Conservation (phyloP, 2,797 vertebrate genomes). For the Sebastes oblongus region DNA sequence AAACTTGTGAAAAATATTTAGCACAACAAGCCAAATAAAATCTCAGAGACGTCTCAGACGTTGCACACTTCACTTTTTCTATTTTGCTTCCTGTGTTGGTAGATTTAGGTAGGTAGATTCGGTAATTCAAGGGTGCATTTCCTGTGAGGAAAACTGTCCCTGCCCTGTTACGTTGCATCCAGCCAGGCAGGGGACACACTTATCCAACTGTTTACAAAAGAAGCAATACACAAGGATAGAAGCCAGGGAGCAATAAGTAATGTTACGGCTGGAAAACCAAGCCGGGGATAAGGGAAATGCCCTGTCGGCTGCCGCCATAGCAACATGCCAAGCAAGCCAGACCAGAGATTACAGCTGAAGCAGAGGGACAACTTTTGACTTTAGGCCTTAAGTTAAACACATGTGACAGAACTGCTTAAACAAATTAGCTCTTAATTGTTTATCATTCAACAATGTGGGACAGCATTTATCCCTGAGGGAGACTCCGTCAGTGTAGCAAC, state of each 20-base stretch:
- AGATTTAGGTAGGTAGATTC: neutral
- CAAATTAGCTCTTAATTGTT: slow-evolving; percentile 47
- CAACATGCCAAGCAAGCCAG: slow-evolving; percentile 55
- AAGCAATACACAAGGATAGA: slow-evolving; percentile 27
- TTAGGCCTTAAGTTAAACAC: slow-evolving; percentile 55
- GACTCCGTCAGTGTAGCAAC: neutral
- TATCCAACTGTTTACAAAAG: slow-evolving; percentile 44
- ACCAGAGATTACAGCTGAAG: slow-evolving; percentile 58
- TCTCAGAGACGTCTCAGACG: neutral
- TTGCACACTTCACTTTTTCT: neutral
- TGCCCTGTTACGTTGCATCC: neutral
- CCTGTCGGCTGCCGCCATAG: slow-evolving; percentile 56
- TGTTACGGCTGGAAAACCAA: slow-evolving; percentile 57
- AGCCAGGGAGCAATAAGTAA: slow-evolving; percentile 35
- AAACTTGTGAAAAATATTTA: neutral
- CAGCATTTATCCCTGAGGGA: neutral
- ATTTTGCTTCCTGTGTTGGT: neutral
- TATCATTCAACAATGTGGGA: slow-evolving; percentile 21
- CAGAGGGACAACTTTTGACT: slow-evolving; percentile 52
- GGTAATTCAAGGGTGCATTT: neutral
- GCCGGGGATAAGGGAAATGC: slow-evolving; percentile 58
- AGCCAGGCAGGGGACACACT: slow-evolving; percentile 10
- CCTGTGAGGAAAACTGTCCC: neutral
- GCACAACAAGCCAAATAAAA: neutral
- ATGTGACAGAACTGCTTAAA: slow-evolving; percentile 45